Percentiles rank a stretch among this genome's conserved stretches.
phyloP scores from a whole-genome alignment of 2,797 vertebrate species.

The Oryzias dopingdopingensis region DNA sequence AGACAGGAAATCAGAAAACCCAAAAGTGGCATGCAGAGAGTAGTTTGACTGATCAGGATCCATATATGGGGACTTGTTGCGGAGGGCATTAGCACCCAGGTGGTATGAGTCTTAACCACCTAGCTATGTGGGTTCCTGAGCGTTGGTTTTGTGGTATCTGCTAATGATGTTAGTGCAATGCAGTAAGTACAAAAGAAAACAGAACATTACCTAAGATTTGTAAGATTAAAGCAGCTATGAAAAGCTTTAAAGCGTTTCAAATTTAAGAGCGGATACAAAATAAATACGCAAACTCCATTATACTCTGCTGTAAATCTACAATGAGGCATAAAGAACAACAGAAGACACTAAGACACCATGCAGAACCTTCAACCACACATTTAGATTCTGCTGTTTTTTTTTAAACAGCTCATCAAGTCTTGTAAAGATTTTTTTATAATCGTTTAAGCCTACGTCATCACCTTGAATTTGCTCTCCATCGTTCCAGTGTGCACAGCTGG shows the following conservation, averaged over 20 bases:
- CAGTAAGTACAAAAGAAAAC: constrained; percentile 5
- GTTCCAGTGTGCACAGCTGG: constrained; percentile 16
- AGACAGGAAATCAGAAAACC: background rate
- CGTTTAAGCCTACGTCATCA: constrained; percentile 1
- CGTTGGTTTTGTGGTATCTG: background rate
- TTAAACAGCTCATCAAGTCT: no score
- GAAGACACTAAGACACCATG: background rate
- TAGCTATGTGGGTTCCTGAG: constrained; percentile 2
- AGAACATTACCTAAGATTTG: background rate
- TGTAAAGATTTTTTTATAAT: background rate
- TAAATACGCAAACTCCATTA: constrained; percentile 5
- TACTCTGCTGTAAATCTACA: constrained; percentile 5
- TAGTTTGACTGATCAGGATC: constrained; percentile 5
- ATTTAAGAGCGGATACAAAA: constrained; percentile 12
- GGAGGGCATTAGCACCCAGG: background rate
- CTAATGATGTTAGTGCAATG: constrained; percentile 5
- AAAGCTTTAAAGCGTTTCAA: background rate
- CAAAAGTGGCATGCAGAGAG: constrained; percentile 3
- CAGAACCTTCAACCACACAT: no score
- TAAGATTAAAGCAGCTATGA: no score
- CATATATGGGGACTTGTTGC: background rate
- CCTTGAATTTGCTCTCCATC: constrained; percentile 9
- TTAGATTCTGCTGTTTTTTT: no score
- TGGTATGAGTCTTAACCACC: no score
- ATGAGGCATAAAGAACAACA: background rate